phyloP scores from a whole-genome alignment of 2,888 invertebrate species.

The Agrotis ipsilon region DNA sequence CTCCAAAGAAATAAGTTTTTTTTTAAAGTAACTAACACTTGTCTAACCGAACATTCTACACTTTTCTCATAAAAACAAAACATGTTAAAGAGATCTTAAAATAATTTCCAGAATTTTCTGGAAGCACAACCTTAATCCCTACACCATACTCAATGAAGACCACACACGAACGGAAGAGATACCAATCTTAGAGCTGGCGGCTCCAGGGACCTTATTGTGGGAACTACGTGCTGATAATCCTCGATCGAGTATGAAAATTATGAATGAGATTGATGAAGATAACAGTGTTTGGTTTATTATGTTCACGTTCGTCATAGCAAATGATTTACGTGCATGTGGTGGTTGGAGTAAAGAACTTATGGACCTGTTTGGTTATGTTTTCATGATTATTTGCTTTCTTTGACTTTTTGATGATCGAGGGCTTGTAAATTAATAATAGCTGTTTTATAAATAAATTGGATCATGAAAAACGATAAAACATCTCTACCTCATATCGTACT shows the following conservation, averaged over 20 bases:
- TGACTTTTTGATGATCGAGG: too few relatives aligned
- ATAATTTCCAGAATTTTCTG: background rate
- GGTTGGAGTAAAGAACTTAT: background rate
- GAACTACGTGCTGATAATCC: constrained; percentile 60
- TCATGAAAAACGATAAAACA: too few relatives aligned
- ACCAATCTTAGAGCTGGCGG: constrained; percentile 50
- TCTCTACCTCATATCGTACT: too few relatives aligned
- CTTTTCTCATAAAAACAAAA: too few relatives aligned
- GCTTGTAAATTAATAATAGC: too few relatives aligned
- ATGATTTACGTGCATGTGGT: background rate
- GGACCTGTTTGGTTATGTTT: background rate
- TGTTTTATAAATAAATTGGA: too few relatives aligned
- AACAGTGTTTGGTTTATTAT: constrained; percentile 44
- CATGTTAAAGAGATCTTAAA: background rate
- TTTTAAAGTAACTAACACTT: too few relatives aligned
- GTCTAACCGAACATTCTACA: background rate
- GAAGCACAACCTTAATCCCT: constrained; percentile 49
- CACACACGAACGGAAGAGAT: constrained; percentile 68
- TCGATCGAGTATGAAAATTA: constrained; percentile 53
- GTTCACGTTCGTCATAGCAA: constrained; percentile 31
- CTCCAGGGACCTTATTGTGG: constrained; percentile 63
- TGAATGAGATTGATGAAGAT: constrained; percentile 52
- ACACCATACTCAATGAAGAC: constrained; percentile 57
- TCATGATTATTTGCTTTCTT: background rate
- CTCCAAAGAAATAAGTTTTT: background rate